A percentile compares a stretch with the other conserved stretches of the same genome.
Evolutionary conservation across 2,888 invertebrate genomes (phyloP).

Genomic region (Plagodis dolabraria): DNA sequence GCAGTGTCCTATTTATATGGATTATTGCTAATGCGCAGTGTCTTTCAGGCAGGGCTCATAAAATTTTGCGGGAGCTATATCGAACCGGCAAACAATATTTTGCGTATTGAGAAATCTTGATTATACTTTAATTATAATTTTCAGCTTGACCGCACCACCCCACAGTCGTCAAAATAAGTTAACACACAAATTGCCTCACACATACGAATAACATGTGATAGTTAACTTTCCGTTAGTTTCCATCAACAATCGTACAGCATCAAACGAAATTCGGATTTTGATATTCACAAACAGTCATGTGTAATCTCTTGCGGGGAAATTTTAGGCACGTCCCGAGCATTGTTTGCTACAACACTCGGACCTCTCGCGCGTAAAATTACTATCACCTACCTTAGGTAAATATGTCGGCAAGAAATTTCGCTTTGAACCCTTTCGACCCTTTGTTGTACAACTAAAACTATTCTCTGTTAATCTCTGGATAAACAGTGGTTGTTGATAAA

Average conservation of each 20-base stretch:
- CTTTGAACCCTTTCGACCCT: conserved; percentile 83
- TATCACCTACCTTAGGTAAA: conserved; percentile 84
- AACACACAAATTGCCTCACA: conserved; percentile 42
- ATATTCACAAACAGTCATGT: conserved; percentile 60
- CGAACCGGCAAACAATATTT: too few species aligned
- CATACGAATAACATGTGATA: conserved; percentile 47
- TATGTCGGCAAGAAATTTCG: conserved; percentile 84
- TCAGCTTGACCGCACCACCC: too few species aligned
- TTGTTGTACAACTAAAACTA: conserved; percentile 85
- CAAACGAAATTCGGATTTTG: conserved; percentile 66
- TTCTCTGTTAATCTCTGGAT: conserved; percentile 84
- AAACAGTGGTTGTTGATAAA: conserved; percentile 84
- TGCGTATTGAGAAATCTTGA: too few species aligned
- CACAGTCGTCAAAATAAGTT: conserved; percentile 5
- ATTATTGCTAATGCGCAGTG: too few species aligned
- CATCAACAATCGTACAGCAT: conserved; percentile 59
- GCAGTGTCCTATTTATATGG: too few species aligned
- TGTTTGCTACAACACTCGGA: conserved; percentile 72
- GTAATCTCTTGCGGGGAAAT: conserved; percentile 60
- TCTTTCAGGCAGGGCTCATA: too few species aligned
- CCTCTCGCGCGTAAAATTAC: conserved; percentile 83
- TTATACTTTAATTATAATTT: too few species aligned
- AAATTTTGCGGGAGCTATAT: too few species aligned
- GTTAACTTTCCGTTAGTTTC: conserved; percentile 49
- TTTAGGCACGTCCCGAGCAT: conserved; percentile 65